Evolutionary conservation across 2,888 invertebrate species (phyloP).

Genomic region (Drosophila helvetica): DNA sequence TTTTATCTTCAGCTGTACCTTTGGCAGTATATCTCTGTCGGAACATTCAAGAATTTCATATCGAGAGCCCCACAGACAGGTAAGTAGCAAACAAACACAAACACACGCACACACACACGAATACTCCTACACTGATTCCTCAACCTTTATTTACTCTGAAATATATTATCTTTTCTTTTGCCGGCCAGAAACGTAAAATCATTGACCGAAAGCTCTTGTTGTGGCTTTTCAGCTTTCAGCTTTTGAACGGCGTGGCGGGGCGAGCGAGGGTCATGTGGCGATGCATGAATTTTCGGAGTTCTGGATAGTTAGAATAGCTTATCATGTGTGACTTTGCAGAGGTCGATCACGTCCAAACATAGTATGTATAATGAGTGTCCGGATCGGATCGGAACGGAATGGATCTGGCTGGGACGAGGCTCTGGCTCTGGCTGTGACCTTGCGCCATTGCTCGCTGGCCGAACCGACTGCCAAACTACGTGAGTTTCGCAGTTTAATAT

Average conservation of each 20-base stretch:
- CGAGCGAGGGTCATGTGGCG: not conserved
- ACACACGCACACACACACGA: slow-evolving; percentile 2
- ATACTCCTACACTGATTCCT: not conserved
- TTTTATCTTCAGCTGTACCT: slow-evolving; percentile 14
- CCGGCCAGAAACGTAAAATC: slow-evolving; percentile 15
- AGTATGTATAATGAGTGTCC: not conserved
- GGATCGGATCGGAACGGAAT: slow-evolving; percentile 20
- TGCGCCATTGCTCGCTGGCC: slow-evolving; percentile 9
- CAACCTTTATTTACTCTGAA: not conserved
- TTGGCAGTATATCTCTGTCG: not conserved
- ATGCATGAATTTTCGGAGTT: slow-evolving; percentile 5
- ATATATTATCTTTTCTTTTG: slow-evolving; percentile 46
- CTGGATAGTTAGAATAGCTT: slow-evolving; percentile 15
- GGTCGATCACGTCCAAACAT: slow-evolving; percentile 33
- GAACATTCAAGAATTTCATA: slow-evolving; percentile 28
- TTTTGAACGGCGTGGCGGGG: not conserved
- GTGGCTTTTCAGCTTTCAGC: not conserved
- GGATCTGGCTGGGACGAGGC: slow-evolving; percentile 22
- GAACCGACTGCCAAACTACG: slow-evolving; percentile 32
- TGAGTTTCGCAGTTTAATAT: slow-evolving; percentile 33
- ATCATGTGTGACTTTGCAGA: slow-evolving; percentile 19
- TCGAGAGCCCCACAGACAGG: slow-evolving; percentile 23
- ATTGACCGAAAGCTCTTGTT: slow-evolving; percentile 30
- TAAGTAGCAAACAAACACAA: slow-evolving; percentile 16
- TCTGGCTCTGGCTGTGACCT: slow-evolving; percentile 42